Conservation (phyloP, 2,113 vertebrate genomes). For the Dromiciops gliroides region DNA sequence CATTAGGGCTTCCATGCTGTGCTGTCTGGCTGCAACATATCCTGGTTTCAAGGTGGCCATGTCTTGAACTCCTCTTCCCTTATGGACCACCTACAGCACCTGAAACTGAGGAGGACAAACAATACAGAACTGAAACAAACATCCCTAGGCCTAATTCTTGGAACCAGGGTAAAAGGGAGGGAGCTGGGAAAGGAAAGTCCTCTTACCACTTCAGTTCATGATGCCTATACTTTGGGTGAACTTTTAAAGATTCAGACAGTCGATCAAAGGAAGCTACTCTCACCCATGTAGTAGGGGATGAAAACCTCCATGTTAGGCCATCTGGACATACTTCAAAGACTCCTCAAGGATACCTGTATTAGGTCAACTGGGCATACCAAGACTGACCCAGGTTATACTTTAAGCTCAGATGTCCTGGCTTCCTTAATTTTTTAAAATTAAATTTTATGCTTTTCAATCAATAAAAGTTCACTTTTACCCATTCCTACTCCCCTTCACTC, state of each 20-base stretch:
- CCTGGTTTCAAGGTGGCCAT: neutral
- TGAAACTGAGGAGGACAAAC: neutral
- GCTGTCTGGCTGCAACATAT: neutral
- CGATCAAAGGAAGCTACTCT: neutral
- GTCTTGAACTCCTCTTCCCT: neutral
- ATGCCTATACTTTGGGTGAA: neutral
- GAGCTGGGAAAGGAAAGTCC: neutral
- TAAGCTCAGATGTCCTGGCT: neutral
- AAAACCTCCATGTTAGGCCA: neutral
- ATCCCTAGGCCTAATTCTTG: neutral
- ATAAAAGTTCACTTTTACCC: neutral
- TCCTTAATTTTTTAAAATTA: neutral
- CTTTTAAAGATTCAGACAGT: neutral
- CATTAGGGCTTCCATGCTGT: neutral
- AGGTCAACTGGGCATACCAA: neutral
- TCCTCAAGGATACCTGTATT: neutral
- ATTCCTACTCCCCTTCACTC: neutral
- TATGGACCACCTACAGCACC: neutral
- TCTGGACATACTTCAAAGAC: neutral
- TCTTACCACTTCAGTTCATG: neutral
- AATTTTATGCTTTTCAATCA: neutral
- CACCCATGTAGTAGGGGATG: neutral
- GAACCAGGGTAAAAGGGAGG: neutral
- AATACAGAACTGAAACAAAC: neutral
- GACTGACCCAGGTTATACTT: neutral